Conservation (phyloP, 2,888 invertebrate genomes). For the Osedax fenrisi region DNA sequence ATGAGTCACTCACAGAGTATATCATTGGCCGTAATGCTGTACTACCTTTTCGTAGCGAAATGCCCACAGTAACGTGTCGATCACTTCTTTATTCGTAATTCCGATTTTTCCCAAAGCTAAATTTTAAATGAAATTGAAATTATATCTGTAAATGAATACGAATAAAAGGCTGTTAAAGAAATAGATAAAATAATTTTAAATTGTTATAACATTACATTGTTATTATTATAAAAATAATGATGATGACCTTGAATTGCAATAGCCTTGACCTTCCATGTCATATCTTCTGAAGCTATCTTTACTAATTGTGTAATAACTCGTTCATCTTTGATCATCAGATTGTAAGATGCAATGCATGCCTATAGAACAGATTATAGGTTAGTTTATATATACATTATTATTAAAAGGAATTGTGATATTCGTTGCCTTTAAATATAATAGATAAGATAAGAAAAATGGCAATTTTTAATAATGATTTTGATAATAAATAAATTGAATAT, state of each 20-base stretch:
- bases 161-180: background rate
- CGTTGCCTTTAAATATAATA: too few relatives aligned
- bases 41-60: slow-evolving; percentile 47
- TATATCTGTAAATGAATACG: background rate
- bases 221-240: too few relatives aligned
- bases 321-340: slow-evolving; percentile 44
- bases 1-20: too few relatives aligned
- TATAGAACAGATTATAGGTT: slow-evolving; percentile 33
- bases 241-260: slow-evolving; percentile 46
- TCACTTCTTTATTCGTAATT: slow-evolving; percentile 39
- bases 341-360: slow-evolving; percentile 46
- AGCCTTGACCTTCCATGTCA: slow-evolving; percentile 50
- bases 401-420: too few relatives aligned
- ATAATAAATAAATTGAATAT: too few relatives aligned
- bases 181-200: background rate
- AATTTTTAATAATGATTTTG: too few relatives aligned
- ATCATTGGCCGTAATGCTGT: too few relatives aligned
- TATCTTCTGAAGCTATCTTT: slow-evolving; percentile 47
- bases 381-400: too few relatives aligned
- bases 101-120: slow-evolving; percentile 48
- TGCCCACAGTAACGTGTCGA: slow-evolving; percentile 47
- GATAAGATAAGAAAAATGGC: too few relatives aligned
- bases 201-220: too few relatives aligned
- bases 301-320: slow-evolving; percentile 43
- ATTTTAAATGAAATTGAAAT: slow-evolving; percentile 7